Conservation (phyloP, 1,140 invertebrate genomes). For the Pararge aegeria region DNA sequence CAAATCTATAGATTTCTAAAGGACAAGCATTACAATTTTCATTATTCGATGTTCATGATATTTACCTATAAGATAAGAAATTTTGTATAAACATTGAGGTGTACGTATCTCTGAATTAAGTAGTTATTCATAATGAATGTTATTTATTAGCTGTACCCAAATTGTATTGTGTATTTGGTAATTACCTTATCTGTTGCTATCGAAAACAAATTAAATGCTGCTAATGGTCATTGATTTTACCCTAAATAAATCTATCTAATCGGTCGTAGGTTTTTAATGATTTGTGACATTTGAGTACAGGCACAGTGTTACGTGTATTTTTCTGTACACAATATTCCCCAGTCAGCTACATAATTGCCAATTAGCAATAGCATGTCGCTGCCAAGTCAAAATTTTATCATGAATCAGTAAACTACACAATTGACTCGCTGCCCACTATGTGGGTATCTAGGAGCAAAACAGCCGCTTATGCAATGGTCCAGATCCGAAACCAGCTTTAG, state of each 20-base stretch:
- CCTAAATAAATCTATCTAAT: too few species aligned
- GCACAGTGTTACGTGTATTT: not conserved
- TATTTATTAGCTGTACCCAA: too few species aligned
- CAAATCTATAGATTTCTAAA: too few species aligned
- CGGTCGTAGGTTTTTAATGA: conserved; percentile 5
- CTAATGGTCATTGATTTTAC: too few species aligned
- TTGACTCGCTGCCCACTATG: conserved; percentile 41
- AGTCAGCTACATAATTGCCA: conserved; percentile 43
- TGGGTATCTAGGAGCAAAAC: conserved; percentile 37
- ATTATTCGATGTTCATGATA: too few species aligned
- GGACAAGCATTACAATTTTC: too few species aligned
- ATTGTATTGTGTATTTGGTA: too few species aligned
- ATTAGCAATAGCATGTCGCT: conserved; percentile 44
- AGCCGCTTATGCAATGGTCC: conserved; percentile 62
- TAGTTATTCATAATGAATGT: too few species aligned
- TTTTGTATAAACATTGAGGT: too few species aligned
- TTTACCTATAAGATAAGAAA: too few species aligned
- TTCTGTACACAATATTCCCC: conserved; percentile 19
- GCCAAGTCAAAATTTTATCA: conserved; percentile 51
- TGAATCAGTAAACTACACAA: conserved; percentile 41
- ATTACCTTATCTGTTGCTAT: not conserved
- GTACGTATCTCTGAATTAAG: too few species aligned
- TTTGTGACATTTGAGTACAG: not conserved
- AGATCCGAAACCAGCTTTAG: conserved; percentile 41
- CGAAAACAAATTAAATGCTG: not conserved